Percentiles rank a stretch among this genome's conserved stretches.
These are phyloP conservation scores for Eumerus sabulonum DNA, from an alignment of 2,888 invertebrate genomes.

Conservation along the genomic window DNA sequence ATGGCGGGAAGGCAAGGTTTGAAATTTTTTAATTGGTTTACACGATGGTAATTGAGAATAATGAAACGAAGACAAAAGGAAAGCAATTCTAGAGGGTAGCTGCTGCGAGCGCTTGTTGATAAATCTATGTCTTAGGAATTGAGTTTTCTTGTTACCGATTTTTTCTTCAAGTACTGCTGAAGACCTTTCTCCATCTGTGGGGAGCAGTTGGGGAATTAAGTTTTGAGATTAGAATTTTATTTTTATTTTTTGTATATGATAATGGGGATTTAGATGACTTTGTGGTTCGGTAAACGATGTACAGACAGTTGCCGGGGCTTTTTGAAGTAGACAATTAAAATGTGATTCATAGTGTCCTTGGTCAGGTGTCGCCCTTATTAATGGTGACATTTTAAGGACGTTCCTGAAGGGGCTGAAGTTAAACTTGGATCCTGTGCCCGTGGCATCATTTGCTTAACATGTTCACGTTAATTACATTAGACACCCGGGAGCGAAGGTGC, in stretches of 20 bases:
- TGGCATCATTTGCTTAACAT: too few relatives aligned
- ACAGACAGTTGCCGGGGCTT: too few relatives aligned
- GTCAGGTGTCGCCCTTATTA: too few relatives aligned
- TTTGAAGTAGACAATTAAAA: too few relatives aligned
- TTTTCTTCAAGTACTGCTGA: conserved; percentile 63
- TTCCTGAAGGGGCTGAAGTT: too few relatives aligned
- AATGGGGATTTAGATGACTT: conserved; percentile 4
- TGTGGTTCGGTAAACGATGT: too few relatives aligned
- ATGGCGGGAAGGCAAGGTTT: conserved; percentile 19
- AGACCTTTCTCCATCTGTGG: conserved; percentile 62
- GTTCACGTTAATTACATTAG: too few relatives aligned
- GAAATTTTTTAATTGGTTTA: conserved; percentile 55
- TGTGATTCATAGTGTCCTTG: too few relatives aligned
- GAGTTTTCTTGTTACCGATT: conserved; percentile 60
- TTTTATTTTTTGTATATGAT: conserved; percentile 13
- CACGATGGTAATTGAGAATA: conserved; percentile 59
- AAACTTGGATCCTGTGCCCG: too few relatives aligned
- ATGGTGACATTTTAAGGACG: too few relatives aligned
- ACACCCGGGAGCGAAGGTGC: too few relatives aligned
- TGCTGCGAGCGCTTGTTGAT: conserved; percentile 3
- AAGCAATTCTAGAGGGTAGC: neutral
- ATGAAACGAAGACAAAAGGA: conserved; percentile 26
- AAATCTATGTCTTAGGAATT: conserved; percentile 33
- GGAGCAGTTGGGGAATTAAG: conserved; percentile 20
- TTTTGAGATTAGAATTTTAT: conserved; percentile 25